A percentile compares a stretch with the other conserved stretches of the same genome.
Evolutionary conservation across 2,888 invertebrate genomes (phyloP).

Genomic region (Mimachlamys varia): DNA sequence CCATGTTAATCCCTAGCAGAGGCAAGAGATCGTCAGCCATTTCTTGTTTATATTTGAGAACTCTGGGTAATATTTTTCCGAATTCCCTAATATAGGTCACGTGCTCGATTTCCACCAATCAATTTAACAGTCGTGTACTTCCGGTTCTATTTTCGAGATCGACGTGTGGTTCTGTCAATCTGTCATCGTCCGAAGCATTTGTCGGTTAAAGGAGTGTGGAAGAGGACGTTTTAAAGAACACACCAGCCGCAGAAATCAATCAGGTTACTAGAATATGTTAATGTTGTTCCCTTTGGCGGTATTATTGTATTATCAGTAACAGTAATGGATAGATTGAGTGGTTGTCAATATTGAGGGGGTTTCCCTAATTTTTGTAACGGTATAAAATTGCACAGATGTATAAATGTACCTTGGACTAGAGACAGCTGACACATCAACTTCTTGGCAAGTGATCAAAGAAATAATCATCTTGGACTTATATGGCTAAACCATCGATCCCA

Average conservation of each 20-base stretch:
- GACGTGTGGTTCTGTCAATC: conserved; percentile 30
- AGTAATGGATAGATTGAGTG: neutral
- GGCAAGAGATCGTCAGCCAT: conserved; percentile 73
- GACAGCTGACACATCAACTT: neutral
- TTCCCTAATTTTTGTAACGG: too few relatives aligned
- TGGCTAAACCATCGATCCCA: too few relatives aligned
- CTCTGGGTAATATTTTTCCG: neutral
- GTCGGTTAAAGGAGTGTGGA: neutral
- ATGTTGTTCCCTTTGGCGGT: neutral
- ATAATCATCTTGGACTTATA: too few relatives aligned
- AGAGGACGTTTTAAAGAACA: neutral
- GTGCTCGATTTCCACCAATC: conserved; percentile 61
- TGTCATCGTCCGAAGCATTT: neutral
- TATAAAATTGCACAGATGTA: too few relatives aligned
- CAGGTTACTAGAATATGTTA: neutral
- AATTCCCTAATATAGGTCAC: conserved; percentile 28
- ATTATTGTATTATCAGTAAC: neutral
- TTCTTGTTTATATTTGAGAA: conserved; percentile 44
- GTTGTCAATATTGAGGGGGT: too few relatives aligned
- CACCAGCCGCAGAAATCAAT: neutral
- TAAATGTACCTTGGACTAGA: neutral
- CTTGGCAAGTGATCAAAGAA: neutral
- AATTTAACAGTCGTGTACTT: conserved; percentile 64
- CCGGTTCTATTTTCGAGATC: conserved; percentile 44
- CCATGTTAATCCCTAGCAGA: conserved; percentile 62